Evolutionary conservation across 2,797 vertebrate species (phyloP).

Genomic region (Cossypha niveicapilla): DNA sequence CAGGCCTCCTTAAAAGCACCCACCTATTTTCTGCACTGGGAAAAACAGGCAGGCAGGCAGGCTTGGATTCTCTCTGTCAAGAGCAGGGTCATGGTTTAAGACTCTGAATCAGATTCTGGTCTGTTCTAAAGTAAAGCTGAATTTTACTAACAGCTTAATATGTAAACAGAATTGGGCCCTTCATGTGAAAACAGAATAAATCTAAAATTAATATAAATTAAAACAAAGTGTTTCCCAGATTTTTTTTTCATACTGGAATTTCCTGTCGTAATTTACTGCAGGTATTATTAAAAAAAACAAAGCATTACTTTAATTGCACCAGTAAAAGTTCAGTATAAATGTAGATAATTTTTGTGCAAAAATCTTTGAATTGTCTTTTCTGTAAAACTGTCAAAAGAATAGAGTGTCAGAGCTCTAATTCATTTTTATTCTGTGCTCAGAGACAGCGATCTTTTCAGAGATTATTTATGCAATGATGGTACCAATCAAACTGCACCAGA

Average conservation of each 20-base stretch:
- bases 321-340: conserved; percentile 10
- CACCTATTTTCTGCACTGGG: background rate
- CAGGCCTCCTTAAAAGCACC: background rate
- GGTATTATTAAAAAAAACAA: background rate
- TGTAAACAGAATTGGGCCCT: background rate
- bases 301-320: conserved; percentile 35
- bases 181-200: conserved; percentile 23
- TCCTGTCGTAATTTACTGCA: background rate
- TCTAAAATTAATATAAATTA: conserved; percentile 25
- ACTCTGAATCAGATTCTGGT: background rate
- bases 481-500: conserved; percentile 35
- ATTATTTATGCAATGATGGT: conserved; percentile 59
- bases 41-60: background rate
- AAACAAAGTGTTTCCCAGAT: background rate
- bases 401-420: conserved; percentile 24
- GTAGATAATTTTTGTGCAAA: background rate
- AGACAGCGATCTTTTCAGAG: background rate
- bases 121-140: background rate
- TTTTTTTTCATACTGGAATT: background rate
- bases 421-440: conserved; percentile 49
- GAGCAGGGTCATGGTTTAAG: background rate
- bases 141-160: background rate
- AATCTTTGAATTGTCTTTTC: conserved; percentile 32
- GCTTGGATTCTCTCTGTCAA: background rate
- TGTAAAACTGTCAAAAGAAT: conserved; percentile 1